A percentile compares a stretch with the other conserved stretches of the same genome.
Conservation (phyloP, 2,888 invertebrate genomes). For the Phortica okadai region DNA sequence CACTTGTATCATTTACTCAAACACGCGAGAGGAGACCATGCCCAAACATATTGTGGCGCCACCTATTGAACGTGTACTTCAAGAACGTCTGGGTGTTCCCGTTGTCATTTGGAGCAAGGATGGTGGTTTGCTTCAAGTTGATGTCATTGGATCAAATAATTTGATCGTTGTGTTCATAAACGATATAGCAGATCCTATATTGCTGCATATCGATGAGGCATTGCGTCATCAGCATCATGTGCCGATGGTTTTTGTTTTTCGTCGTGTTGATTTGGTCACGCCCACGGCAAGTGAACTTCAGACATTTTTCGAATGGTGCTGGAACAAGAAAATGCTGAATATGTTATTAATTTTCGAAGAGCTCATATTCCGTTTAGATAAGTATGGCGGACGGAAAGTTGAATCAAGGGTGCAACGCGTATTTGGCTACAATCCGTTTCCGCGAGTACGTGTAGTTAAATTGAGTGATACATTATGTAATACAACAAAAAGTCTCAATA, state of each 20-base stretch:
- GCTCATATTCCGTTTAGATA: background rate
- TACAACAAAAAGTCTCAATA: background rate
- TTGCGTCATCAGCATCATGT: background rate
- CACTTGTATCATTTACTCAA: background rate
- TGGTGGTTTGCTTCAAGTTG: too few relatives aligned
- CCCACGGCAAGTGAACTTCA: background rate
- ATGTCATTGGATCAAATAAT: background rate
- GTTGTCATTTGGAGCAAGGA: background rate
- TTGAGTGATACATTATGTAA: background rate
- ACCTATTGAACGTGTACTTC: too few relatives aligned
- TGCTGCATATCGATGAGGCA: background rate
- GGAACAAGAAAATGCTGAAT: background rate
- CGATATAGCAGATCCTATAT: background rate
- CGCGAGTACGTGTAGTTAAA: background rate
- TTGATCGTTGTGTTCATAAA: background rate
- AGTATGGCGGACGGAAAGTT: background rate
- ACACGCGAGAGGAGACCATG: background rate
- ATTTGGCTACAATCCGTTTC: constrained; percentile 1
- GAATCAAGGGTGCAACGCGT: background rate
- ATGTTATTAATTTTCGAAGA: background rate
- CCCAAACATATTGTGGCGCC: background rate
- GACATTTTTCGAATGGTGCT: background rate
- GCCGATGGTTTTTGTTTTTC: background rate
- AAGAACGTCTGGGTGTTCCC: background rate
- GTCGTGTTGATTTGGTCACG: background rate